Evolutionary conservation across 2,888 invertebrate genomes (phyloP), one percentile per base, ranked within the genome.

Genomic region (Anoncus sp.): DNA sequence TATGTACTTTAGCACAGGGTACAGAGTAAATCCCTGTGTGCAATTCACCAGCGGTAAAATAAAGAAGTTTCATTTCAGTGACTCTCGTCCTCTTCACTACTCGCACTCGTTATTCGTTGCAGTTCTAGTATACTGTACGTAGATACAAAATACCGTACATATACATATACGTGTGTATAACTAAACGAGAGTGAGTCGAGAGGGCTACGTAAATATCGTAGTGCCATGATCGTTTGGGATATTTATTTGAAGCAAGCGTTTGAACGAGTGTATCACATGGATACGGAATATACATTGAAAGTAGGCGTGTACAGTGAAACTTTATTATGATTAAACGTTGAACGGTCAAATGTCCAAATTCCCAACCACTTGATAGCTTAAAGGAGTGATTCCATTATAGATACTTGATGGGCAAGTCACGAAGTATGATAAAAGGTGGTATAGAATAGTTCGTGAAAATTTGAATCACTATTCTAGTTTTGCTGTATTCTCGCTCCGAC

Each of bases 31-130:
- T 49, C 71, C 53, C 14, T 40, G 49, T 75, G 65, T 59, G 65
- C 71, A 60, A 71, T 76, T 59, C 69, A 71, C 63, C 65, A 71
- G 65, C 45, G 51, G 55, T 49, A 70, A 76, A 76, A 70, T 70
- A 70, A 65, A 71, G 70, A 65, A 76, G 70, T 65, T 66, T 70
- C 71, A 75, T 75, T 75, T 63, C 55, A 62, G 62, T 55, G 62
- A 75, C 69, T 75, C 43, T 14, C 67, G 53, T 43, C 45, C 67
- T 62, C 62, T 27, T 45, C 47, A 55, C 69, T 62, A 53, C 66
- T 60, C 53, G n/a, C n/a, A n/a, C n/a, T n/a, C n/a, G n/a, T n/a
- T n/a, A n/a, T 60, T 74, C 74, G 45, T 62, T 31, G 40, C 73
- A 22, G n/a, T 53, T 35, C 43, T 49, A 18, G 67, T 67, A 16